These are phyloP conservation scores for Gallinago media DNA, from an alignment of 2,113 vertebrate species.

Conservation along the genomic window DNA sequence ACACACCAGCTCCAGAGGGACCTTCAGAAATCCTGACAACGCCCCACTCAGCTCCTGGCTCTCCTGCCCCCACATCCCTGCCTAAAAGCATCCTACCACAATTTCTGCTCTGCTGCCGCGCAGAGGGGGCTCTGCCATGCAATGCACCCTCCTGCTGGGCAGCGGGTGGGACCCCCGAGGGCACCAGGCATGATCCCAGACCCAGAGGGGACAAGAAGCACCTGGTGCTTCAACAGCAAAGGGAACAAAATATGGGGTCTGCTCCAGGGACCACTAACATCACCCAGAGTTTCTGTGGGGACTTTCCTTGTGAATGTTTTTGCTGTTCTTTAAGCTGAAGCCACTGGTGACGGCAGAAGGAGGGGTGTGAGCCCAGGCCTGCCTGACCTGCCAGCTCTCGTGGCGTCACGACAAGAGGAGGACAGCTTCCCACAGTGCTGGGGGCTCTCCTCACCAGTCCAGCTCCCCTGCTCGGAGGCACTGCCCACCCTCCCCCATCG, in stretches of 20 bases:
- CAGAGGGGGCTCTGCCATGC: not conserved
- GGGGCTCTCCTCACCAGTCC: not conserved
- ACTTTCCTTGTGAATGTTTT: not conserved
- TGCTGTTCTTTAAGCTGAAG: not conserved
- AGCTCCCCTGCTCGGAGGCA: not conserved
- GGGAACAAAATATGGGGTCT: not conserved
- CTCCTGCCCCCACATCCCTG: not conserved
- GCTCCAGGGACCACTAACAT: not conserved
- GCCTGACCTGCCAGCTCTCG: not conserved
- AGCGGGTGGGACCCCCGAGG: not conserved
- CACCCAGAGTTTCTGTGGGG: fast-evolving
- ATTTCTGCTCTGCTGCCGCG: not conserved
- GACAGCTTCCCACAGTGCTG: not conserved
- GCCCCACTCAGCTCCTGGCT: not conserved
- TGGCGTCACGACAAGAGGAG: not conserved
- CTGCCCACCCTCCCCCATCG: not conserved
- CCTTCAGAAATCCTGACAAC: not conserved
- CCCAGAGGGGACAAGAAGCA: not conserved
- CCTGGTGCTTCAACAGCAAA: not conserved
- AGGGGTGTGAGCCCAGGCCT: not conserved
- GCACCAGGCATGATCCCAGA: not conserved
- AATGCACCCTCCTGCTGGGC: not conserved
- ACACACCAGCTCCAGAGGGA: not conserved
- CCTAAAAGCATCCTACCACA: not conserved
- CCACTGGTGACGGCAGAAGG: not conserved